Base-by-base conservation (phyloP, 2,797 vertebrate genomes). In the Podargus strigoides region DNA sequence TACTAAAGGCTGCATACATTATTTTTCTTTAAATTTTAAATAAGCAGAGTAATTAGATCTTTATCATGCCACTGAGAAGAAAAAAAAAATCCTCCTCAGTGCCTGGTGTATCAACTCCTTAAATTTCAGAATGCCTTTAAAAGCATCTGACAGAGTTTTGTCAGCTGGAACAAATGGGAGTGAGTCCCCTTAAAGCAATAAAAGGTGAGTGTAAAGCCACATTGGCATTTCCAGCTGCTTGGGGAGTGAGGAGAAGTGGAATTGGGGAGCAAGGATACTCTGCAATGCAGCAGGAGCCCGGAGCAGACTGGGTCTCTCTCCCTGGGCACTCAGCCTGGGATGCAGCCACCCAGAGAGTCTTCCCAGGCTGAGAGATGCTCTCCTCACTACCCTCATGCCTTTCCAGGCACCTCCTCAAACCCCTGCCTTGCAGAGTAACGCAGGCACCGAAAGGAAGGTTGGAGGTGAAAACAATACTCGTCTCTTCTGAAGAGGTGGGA, bases 11-110 rank as follows among this genome's bases (percentile, higher is more conserved):
- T 70, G 78, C 78, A 56, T 26, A 52, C 28, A 52, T 42, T 53
- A 37, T 64, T 89, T 66, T 30, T 58, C 46, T 63, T 85, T 32
- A 59, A 8, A 83, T 77, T 77, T 84, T 58, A 86, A 30, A 84
- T 53, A 37, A 92, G 80, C 37, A 47, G 36, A 83, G 36, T 41
- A 52, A 86, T 60, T 44, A 50, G 42, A 55, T 63, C 30, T 67
- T 62, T 49, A 69, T 84, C 72, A 16, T 1, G 26, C 47, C 20
- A 32, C 37, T 30, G 42, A 53, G 28, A 4, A 37, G 15, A 50
- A 52, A 52, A 49, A 52, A 53, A 21, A 53, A 36, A 9, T 37
- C 41, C 21, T 26, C 53, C 87, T 77, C 28, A 0, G 49, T n/a
- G 62, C 47, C n/a, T 37, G 47, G 12, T 8, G 16, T 32, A 47